Conservation (phyloP, 2,113 vertebrate genomes). For the Malurus alboscapulatus region DNA sequence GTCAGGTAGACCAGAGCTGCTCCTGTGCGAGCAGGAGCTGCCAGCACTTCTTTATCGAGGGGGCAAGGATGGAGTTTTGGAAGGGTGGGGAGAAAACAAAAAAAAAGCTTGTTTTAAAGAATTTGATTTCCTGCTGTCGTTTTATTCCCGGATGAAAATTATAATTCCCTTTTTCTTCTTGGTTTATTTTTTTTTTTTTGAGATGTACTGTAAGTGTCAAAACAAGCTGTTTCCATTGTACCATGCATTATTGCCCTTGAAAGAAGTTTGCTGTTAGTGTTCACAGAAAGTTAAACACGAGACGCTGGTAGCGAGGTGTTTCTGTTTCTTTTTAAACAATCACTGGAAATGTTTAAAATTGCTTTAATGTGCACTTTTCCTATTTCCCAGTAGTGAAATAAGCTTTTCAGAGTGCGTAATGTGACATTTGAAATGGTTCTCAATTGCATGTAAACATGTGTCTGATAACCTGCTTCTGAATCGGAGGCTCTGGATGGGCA, state of each 20-base stretch:
- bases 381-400: constrained; percentile 77
- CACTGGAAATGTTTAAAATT: constrained; percentile 82
- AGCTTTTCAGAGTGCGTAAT: constrained; percentile 77
- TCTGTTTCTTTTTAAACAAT: constrained; percentile 78
- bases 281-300: constrained; percentile 71
- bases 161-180: constrained; percentile 32
- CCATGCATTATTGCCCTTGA: constrained; percentile 72
- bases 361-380: constrained; percentile 79
- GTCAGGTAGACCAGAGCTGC: constrained; percentile 64
- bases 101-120: constrained; percentile 17
- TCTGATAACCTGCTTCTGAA: constrained; percentile 73
- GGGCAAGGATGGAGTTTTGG: constrained; percentile 64
- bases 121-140: constrained; percentile 49
- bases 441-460: constrained; percentile 72
- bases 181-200: background rate
- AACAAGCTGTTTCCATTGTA: constrained; percentile 76
- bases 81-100: constrained; percentile 13
- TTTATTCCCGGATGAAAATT: constrained; percentile 38
- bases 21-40: constrained; percentile 64
- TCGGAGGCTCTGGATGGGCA: constrained; percentile 71
- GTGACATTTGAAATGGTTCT: constrained; percentile 79
- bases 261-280: constrained; percentile 75
- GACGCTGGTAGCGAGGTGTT: constrained; percentile 73
- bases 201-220: constrained; percentile 80
- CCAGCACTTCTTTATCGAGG: constrained; percentile 48